Percentiles rank a stretch among this genome's conserved stretches.
phyloP scores from a whole-genome alignment of 2,888 invertebrate species.

The Mesochorus sp. region DNA sequence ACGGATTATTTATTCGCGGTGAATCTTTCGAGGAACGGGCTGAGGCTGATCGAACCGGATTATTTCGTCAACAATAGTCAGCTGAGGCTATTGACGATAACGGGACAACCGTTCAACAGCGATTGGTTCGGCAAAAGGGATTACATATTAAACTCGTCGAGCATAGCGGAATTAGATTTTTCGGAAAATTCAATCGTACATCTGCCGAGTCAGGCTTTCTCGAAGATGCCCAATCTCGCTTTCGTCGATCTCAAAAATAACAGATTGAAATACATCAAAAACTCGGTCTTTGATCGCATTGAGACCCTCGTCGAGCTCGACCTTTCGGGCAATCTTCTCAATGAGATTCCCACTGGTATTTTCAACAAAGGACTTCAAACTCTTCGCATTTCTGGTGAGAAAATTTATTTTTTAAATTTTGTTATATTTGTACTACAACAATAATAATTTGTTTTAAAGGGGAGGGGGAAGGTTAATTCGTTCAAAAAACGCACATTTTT shows the following conservation, averaged over 20 bases:
- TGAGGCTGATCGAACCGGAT: constrained; percentile 87
- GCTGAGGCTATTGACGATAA: constrained; percentile 86
- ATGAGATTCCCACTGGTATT: constrained; percentile 85
- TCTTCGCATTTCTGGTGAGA: constrained; percentile 80
- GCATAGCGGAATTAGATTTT: constrained; percentile 88
- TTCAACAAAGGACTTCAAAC: constrained; percentile 88
- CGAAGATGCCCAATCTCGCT: constrained; percentile 86
- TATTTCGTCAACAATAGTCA: constrained; percentile 88
- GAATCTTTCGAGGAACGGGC: constrained; percentile 87
- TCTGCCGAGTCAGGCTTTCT: constrained; percentile 86
- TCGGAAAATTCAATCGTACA: constrained; percentile 87
- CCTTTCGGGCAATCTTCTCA: constrained; percentile 88
- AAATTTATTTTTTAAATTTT: neutral
- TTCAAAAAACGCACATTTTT: neutral
- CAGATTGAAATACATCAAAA: constrained; percentile 85
- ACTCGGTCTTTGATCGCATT: constrained; percentile 85
- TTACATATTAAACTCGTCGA: constrained; percentile 85
- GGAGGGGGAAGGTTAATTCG: too few relatives aligned
- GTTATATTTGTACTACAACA: neutral
- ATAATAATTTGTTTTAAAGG: too few relatives aligned
- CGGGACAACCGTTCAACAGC: constrained; percentile 86
- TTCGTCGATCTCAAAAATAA: constrained; percentile 89
- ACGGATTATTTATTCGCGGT: constrained; percentile 87
- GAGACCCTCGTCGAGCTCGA: constrained; percentile 88
- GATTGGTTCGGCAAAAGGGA: constrained; percentile 76